Percentiles rank a stretch among this genome's conserved stretches.
Conservation (phyloP, 2,113 vertebrate species). For the human region DNA sequence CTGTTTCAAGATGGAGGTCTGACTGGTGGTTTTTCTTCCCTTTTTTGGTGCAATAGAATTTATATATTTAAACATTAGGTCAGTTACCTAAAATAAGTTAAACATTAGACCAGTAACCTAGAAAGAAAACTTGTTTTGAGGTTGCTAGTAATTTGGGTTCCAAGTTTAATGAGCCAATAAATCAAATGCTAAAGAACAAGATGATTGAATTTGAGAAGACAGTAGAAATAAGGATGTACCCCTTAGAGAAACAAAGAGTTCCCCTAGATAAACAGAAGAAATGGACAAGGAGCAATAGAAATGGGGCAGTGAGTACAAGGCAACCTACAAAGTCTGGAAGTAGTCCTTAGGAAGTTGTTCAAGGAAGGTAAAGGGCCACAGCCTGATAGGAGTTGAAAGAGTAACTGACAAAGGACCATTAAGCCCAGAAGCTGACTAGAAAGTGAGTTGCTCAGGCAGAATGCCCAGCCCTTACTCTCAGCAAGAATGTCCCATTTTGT, state of each 20-base stretch:
- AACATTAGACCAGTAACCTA: neutral
- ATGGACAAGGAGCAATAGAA: neutral
- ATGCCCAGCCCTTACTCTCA: neutral
- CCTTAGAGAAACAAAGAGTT: neutral
- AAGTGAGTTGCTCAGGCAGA: neutral
- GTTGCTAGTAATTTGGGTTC: neutral
- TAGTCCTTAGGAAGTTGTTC: neutral
- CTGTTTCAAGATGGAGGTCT: neutral
- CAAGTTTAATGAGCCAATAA: neutral
- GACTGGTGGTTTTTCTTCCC: neutral
- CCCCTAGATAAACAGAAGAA: neutral
- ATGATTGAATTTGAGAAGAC: neutral
- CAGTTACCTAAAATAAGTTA: neutral
- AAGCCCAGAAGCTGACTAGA: neutral
- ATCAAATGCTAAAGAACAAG: constrained; percentile 24
- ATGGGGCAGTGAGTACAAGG: neutral
- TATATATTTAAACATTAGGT: neutral
- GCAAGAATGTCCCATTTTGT: neutral
- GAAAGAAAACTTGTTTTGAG: neutral
- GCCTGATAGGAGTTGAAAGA: neutral
- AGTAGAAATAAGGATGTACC: constrained; percentile 4
- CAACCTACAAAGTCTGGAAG: neutral
- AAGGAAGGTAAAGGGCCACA: neutral
- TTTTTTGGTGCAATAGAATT: neutral
- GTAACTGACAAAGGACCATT: neutral